These are phyloP conservation scores for Ellobium chinense DNA, from an alignment of 2,888 invertebrate genomes.

Conservation along the genomic window DNA sequence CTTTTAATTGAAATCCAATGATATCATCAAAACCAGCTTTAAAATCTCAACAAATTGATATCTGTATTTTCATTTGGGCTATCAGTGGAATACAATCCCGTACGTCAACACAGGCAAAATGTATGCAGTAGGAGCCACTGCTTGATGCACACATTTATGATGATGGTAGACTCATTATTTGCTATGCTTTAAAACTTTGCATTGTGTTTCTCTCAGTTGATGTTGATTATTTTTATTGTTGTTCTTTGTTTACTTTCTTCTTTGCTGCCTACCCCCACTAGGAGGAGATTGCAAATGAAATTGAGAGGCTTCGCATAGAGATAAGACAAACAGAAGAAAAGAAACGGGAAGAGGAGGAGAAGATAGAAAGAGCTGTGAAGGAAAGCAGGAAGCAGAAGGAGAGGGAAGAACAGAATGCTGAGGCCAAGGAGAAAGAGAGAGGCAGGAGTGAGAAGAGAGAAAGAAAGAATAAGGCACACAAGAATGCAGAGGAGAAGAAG, in stretches of 20 bases:
- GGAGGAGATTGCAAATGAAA: conserved; percentile 35
- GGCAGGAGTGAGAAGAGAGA: not conserved
- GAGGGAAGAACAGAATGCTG: not conserved
- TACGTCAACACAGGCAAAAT: no score
- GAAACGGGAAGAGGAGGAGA: conserved; percentile 13
- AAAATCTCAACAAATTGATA: no score
- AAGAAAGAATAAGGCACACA: not conserved
- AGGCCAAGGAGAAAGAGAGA: not conserved
- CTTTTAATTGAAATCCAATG: no score
- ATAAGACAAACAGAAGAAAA: conserved; percentile 20
- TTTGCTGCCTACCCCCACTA: not conserved
- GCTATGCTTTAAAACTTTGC: no score
- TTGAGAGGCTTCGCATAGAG: conserved; percentile 26
- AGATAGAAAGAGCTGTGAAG: not conserved
- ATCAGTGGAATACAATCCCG: no score
- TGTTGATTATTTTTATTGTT: not conserved
- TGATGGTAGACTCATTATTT: no score
- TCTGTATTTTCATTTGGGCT: no score
- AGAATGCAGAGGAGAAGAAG: not conserved
- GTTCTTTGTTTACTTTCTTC: not conserved
- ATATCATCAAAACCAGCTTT: no score
- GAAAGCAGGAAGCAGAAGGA: not conserved
- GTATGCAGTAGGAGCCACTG: no score
- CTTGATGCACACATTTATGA: no score
- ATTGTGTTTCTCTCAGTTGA: no score